Evolutionary conservation across 2,113 vertebrate genomes (phyloP).

Genomic region (Petaurus breviceps): DNA sequence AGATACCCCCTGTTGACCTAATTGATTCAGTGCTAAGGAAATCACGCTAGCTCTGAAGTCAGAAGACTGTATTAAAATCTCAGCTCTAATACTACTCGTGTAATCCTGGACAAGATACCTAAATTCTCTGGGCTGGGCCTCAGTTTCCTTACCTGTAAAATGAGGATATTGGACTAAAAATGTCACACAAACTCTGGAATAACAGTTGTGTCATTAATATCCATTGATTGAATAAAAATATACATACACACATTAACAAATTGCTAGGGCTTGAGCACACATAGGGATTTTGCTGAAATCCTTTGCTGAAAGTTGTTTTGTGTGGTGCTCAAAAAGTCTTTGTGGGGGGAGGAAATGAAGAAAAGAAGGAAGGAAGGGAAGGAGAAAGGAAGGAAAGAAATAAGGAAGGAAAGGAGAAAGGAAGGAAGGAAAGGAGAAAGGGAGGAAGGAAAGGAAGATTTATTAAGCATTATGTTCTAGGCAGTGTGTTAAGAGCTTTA

Average conservation of each 20-base stretch:
- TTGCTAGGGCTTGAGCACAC: neutral
- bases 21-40: neutral
- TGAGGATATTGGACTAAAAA: neutral
- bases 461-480: neutral
- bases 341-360: no score
- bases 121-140: neutral
- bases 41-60: neutral
- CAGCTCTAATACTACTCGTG: neutral
- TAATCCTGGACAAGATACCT: neutral
- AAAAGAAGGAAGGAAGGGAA: neutral
- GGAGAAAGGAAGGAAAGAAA: no score
- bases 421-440: no score
- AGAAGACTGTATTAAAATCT: neutral
- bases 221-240: neutral
- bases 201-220: neutral
- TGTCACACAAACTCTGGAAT: neutral
- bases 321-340: no score
- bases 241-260: neutral
- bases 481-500: neutral
- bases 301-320: neutral
- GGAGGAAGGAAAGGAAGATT: neutral
- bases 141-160: neutral
- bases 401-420: no score
- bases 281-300: neutral
- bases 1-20: neutral